A percentile compares a stretch with the other conserved stretches of the same genome.
phyloP scores from a whole-genome alignment of 2,113 vertebrate species.

The Laterallus jamaicensis region DNA sequence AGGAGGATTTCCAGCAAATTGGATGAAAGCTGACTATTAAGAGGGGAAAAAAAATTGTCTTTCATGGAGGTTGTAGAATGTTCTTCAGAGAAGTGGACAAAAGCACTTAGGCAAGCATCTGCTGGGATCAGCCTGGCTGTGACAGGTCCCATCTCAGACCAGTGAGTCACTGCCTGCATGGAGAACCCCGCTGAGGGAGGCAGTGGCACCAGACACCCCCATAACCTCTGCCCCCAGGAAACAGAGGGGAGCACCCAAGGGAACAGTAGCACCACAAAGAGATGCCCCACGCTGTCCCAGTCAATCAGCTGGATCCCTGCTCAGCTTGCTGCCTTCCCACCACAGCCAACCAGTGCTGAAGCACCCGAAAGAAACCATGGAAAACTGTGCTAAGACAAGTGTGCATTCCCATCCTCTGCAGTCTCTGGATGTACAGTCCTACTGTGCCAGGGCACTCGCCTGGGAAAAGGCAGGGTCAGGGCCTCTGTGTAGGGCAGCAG shows the following conservation, averaged over 20 bases:
- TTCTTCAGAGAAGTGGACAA: background rate
- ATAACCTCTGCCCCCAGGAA: background rate
- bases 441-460: background rate
- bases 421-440: background rate
- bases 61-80: background rate
- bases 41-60: background rate
- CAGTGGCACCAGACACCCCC: fast-evolving
- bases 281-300: no score
- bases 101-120: background rate
- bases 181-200: fast-evolving
- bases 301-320: fast-evolving
- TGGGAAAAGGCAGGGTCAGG: background rate
- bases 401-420: background rate
- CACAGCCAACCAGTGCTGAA: background rate
- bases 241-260: background rate
- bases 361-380: fast-evolving
- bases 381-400: background rate
- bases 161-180: fast-evolving
- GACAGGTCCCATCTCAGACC: background rate
- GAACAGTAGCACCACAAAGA: background rate
- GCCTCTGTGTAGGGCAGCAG: background rate
- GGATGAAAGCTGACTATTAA: background rate
- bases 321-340: background rate
- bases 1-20: background rate
- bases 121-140: background rate